Conservation (phyloP, 2,888 invertebrate genomes). For the Shargacucullia verbasci region DNA sequence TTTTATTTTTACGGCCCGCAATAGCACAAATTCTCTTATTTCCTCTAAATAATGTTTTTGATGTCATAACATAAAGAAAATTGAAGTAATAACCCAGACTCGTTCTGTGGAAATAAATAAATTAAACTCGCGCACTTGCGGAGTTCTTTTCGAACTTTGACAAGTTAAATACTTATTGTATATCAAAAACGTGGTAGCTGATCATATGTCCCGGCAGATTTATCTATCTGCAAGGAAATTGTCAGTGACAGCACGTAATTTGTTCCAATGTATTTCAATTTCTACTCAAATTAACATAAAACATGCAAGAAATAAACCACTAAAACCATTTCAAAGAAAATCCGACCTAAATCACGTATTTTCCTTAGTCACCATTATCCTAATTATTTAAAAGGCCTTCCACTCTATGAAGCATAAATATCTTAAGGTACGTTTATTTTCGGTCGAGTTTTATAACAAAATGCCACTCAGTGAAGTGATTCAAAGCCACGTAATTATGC, state of each 20-base stretch:
- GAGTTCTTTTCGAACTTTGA: too few relatives aligned
- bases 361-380: constrained; percentile 48
- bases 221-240: too few relatives aligned
- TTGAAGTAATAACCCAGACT: constrained; percentile 36
- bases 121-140: constrained; percentile 3
- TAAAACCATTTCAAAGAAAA: constrained; percentile 24
- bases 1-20: constrained; percentile 20
- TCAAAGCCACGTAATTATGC: constrained; percentile 73
- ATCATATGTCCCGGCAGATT: too few relatives aligned
- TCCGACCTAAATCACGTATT: constrained; percentile 43
- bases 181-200: too few relatives aligned
- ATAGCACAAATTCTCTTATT: too few relatives aligned
- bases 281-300: neutral
- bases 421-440: constrained; percentile 57
- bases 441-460: constrained; percentile 61
- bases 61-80: constrained; percentile 36
- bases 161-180: too few relatives aligned
- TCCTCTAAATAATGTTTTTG: too few relatives aligned
- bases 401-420: constrained; percentile 58
- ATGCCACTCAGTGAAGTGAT: constrained; percentile 67
- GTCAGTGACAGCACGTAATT: too few relatives aligned
- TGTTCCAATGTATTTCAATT: too few relatives aligned
- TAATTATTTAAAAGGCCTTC: constrained; percentile 54
- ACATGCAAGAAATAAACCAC: constrained; percentile 11
- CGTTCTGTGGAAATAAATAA: constrained; percentile 20